Evolutionary conservation across 2,113 vertebrate genomes (phyloP), one percentile per base, ranked within the genome.

Genomic region (Phaethornis superciliosus): DNA sequence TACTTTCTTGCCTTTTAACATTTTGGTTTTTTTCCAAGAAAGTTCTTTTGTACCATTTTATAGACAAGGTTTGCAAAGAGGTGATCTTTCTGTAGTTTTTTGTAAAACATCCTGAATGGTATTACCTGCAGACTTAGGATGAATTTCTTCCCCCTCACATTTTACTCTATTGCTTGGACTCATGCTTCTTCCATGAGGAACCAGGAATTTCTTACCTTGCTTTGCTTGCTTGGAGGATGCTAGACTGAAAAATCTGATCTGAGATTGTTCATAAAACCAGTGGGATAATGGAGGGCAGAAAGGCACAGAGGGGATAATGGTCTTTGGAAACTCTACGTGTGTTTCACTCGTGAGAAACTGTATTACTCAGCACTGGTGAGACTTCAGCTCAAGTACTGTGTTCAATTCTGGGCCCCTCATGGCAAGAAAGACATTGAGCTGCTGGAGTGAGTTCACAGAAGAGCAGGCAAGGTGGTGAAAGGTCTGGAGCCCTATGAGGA

Each of bases 41-140:
- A 35, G 3, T 8, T 24, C 0, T 14, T 77, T 59, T 75, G 15
- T 26, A 28, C 32, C 2, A 1, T 5, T 14, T 13, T 9, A 4
- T 6, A 14, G 4, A 17, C 2, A 1, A 19, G 26, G 11, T 33
- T 80, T 55, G 40, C 37, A 52, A 27, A 40, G 21, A 54, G 32
- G 15, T 23, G 54, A 33, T 56, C 19, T 76, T 35, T 21, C 55
- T 18, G 27, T 21, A 46, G 49, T 69, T 21, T 33, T 10, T 8
- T 75, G 24, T 20, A 10, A 52, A 47, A 6, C 8, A 3, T 46
- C 72, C 58, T 56, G 11, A 8, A 33, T 74, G 54, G 32, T 28
- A 40, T 5, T 55, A n/a, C 32, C 46, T 85, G 18, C 10, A 46
- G n/a, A n/a, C 32, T 60, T 63, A 17, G 44, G 54, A 83, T 37